Conservation (phyloP, 2,888 invertebrate species). For the Schizotus pectinicornis region DNA sequence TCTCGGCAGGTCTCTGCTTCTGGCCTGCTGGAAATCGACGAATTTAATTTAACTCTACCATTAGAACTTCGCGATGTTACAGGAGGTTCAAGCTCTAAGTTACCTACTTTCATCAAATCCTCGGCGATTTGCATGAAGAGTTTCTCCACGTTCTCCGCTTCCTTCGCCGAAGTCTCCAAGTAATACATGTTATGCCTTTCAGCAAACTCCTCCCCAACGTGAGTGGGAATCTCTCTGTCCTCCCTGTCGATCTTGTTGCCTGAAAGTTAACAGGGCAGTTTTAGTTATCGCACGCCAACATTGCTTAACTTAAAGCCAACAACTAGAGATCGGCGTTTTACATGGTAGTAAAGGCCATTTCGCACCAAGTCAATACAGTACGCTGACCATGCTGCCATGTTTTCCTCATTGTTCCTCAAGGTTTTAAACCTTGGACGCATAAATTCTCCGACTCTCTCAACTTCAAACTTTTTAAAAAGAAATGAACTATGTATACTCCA, state of each 20-base stretch:
- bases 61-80: background rate
- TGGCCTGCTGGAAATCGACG: conserved; percentile 73
- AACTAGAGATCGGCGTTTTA: too few species aligned
- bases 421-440: too few species aligned
- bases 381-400: too few species aligned
- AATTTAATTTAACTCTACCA: background rate
- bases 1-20: conserved; percentile 80
- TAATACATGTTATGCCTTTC: conserved; percentile 97
- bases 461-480: too few species aligned
- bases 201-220: conserved; percentile 95
- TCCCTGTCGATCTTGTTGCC: conserved; percentile 98
- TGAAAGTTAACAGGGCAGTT: conserved; percentile 49
- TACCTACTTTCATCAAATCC: conserved; percentile 80
- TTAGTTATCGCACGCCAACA: background rate
- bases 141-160: conserved; percentile 96
- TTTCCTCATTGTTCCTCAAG: too few species aligned
- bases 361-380: too few species aligned
- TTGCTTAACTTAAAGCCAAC: too few species aligned
- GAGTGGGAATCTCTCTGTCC: conserved; percentile 92
- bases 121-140: conserved; percentile 97
- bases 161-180: conserved; percentile 96
- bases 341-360: too few species aligned
- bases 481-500: too few species aligned
- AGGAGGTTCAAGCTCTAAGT: background rate
- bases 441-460: too few species aligned